These are phyloP conservation scores for Monopterus albus DNA, from an alignment of 2,113 vertebrate genomes.

Conservation along the genomic window DNA sequence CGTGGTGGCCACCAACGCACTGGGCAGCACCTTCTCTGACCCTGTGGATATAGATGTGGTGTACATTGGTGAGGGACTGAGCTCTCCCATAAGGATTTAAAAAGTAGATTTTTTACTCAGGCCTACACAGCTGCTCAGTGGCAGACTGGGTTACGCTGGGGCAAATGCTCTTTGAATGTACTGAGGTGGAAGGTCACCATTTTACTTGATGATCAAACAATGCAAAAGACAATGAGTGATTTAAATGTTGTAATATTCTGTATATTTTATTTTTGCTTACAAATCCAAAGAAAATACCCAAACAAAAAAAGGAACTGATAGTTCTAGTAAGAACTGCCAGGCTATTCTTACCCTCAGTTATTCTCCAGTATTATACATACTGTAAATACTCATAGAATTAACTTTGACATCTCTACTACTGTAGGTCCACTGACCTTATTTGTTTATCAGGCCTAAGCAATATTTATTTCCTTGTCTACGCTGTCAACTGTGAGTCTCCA, in stretches of 20 bases:
- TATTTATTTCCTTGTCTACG: not conserved
- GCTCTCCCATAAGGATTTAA: constrained; percentile 19
- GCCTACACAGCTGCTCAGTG: constrained; percentile 27
- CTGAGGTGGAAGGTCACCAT: no score
- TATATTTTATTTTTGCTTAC: no score
- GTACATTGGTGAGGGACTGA: constrained; percentile 91
- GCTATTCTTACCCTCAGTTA: no score
- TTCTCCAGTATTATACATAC: no score
- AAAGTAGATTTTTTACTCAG: constrained; percentile 11
- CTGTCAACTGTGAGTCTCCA: not conserved
- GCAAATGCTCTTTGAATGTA: constrained; percentile 8
- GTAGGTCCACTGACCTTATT: not conserved
- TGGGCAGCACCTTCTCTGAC: constrained; percentile 86
- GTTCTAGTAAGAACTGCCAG: no score
- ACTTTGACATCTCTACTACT: no score
- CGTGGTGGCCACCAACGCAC: constrained; percentile 87
- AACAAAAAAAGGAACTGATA: no score
- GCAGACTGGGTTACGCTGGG: not conserved
- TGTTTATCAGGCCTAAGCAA: not conserved
- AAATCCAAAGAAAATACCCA: no score
- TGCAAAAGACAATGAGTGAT: no score
- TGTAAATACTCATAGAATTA: no score
- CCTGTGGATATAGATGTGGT: constrained; percentile 86
- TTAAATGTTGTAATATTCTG: no score
- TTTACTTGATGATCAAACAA: no score